These are phyloP conservation scores for Eretmochelys imbricata DNA, from an alignment of 2,113 vertebrate genomes.

Conservation along the genomic window DNA sequence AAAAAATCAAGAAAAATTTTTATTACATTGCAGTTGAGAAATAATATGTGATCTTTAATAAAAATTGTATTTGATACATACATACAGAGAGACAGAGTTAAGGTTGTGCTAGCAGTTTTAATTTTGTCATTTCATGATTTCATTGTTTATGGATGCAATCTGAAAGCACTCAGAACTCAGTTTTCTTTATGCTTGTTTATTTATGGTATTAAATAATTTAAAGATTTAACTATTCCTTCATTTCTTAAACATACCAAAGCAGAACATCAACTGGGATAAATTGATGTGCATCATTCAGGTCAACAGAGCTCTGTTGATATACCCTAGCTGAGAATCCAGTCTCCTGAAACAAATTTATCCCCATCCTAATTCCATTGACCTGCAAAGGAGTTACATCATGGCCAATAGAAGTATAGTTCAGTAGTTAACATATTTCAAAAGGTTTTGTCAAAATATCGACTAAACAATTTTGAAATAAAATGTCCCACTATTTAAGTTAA, in stretches of 20 bases:
- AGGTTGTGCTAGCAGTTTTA: neutral
- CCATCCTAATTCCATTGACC: neutral
- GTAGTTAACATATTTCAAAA: neutral
- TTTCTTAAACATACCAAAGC: neutral
- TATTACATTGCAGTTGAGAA: neutral
- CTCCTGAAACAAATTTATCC: neutral
- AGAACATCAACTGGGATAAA: neutral
- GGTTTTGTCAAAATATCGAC: neutral
- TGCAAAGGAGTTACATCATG: neutral
- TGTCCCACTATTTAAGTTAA: neutral
- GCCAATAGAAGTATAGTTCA: neutral
- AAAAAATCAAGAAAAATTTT: neutral
- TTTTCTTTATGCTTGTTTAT: neutral
- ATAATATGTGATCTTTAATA: rapidly evolving
- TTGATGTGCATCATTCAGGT: neutral
- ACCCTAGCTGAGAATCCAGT: neutral
- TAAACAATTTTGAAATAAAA: slow-evolving; percentile 1
- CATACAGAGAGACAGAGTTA: neutral
- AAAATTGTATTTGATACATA: neutral
- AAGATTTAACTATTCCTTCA: neutral
- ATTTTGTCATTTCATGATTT: neutral
- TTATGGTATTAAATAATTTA: neutral
- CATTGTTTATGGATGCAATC: neutral
- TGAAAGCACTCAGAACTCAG: neutral
- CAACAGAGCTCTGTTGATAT: neutral